These are phyloP conservation scores for Cyphomyrus plagiostoma DNA, from an alignment of 2,113 vertebrate genomes.

Conservation along the genomic window DNA sequence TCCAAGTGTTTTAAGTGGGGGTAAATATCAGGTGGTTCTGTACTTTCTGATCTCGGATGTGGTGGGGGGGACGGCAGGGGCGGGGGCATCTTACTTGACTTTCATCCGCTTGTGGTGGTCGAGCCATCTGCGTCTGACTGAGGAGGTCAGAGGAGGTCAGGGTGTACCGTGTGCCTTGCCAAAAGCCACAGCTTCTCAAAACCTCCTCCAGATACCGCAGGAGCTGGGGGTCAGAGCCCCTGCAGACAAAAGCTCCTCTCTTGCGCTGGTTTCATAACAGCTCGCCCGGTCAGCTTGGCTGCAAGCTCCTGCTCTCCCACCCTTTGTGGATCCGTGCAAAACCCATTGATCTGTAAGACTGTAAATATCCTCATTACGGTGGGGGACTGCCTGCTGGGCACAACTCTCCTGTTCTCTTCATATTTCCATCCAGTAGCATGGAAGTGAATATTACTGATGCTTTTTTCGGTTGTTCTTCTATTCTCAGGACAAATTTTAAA, in stretches of 20 bases:
- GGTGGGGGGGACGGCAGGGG: not conserved
- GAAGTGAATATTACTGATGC: slow-evolving; percentile 23
- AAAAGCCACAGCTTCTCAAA: slow-evolving; percentile 17
- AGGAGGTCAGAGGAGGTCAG: not conserved
- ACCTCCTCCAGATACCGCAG: not conserved
- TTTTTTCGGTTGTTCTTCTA: not conserved
- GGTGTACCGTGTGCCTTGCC: not conserved
- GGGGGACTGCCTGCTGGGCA: not conserved
- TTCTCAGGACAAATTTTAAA: not conserved
- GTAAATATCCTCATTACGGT: not conserved
- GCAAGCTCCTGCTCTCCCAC: too few relatives aligned
- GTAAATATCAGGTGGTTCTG: slow-evolving; percentile 3
- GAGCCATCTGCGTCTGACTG: slow-evolving; percentile 1
- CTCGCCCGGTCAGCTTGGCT: not conserved
- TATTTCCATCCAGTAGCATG: slow-evolving; percentile 12
- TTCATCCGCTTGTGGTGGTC: slow-evolving; percentile 12
- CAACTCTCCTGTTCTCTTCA: not conserved
- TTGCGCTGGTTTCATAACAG: not conserved
- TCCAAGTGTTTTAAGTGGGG: not conserved
- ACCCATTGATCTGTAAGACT: not conserved
- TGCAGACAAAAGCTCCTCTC: not conserved
- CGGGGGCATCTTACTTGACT: not conserved
- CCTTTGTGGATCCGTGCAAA: not conserved
- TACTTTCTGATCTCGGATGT: not conserved
- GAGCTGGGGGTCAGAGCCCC: not conserved